phyloP scores from a whole-genome alignment of 2,113 vertebrate species.

The Microcebus lehilahytsara region DNA sequence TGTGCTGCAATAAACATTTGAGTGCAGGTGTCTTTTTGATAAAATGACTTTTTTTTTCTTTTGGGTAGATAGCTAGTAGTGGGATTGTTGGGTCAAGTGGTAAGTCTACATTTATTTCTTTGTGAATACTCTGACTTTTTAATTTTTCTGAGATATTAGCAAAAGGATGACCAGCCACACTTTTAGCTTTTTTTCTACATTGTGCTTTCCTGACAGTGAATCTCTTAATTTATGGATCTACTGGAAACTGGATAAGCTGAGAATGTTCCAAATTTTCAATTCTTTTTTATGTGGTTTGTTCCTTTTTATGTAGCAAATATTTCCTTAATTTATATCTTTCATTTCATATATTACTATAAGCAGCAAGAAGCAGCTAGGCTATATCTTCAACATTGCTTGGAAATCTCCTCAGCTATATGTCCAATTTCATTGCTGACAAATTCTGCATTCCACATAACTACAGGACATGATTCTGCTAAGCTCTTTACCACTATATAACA shows the following conservation, averaged over 20 bases:
- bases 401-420: neutral
- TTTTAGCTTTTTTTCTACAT: neutral
- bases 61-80: too few relatives aligned
- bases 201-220: neutral
- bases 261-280: neutral
- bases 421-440: neutral
- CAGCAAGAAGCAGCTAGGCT: neutral
- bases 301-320: neutral
- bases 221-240: neutral
- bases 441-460: neutral
- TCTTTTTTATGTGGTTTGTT: neutral
- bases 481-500: neutral
- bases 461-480: neutral
- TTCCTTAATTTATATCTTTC: neutral
- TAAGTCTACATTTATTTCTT: too few relatives aligned
- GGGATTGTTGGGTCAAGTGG: too few relatives aligned
- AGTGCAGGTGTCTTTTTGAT: too few relatives aligned
- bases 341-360: neutral
- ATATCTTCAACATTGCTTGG: neutral
- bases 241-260: neutral
- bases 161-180: neutral
- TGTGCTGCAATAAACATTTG: too few relatives aligned
- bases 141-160: neutral
- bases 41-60: too few relatives aligned
- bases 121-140: neutral